Evolutionary conservation across 2,113 vertebrate genomes (phyloP).

Genomic region (Odobenus rosmarus): DNA sequence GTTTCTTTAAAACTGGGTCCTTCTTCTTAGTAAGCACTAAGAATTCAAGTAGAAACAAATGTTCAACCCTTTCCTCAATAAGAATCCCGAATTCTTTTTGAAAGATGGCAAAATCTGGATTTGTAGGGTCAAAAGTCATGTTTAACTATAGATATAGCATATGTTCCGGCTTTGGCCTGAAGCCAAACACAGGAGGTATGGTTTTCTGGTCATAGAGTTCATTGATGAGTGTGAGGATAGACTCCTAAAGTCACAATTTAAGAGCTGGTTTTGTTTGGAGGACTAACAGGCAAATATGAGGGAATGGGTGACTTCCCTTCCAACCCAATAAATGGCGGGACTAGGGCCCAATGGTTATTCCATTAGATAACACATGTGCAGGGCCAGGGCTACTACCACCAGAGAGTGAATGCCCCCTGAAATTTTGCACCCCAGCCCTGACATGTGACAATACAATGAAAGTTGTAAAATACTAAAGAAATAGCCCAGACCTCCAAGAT

Average conservation of each 20-base stretch:
- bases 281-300: background rate
- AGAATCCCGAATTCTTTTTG: slow-evolving; percentile 15
- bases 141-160: background rate
- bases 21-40: background rate
- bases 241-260: slow-evolving; percentile 3
- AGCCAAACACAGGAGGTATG: background rate
- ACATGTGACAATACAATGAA: background rate
- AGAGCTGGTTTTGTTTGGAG: background rate
- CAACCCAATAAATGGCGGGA: background rate
- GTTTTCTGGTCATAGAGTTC: slow-evolving; percentile 30
- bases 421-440: background rate
- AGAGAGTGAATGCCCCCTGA: background rate
- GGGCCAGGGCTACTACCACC: background rate
- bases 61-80: background rate
- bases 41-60: background rate
- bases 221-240: background rate
- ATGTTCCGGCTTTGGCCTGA: background rate
- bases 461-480: background rate
- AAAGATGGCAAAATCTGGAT: slow-evolving; percentile 37
- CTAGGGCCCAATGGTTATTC: background rate
- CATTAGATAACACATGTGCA: background rate
- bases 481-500: background rate
- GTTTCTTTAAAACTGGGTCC: background rate
- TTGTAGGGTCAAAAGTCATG: background rate
- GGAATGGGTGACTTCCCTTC: background rate